These are phyloP conservation scores for Corbicula japonica DNA, from an alignment of 2,888 invertebrate species.

Conservation along the genomic window DNA sequence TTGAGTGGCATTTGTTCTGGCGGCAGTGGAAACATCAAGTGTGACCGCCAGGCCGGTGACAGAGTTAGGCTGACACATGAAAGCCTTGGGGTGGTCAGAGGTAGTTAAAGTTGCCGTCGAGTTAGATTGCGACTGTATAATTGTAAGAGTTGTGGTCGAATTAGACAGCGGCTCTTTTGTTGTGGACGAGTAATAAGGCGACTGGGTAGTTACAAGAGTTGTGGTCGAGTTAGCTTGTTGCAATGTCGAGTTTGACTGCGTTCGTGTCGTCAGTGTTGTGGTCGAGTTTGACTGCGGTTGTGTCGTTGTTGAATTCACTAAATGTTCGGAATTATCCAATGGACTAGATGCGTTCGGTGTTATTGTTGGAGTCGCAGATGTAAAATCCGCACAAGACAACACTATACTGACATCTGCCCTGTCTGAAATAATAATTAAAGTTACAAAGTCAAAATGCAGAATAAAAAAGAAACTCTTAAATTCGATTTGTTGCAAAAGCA, in stretches of 20 bases:
- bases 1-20: neutral
- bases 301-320: too few relatives aligned
- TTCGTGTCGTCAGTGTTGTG: too few relatives aligned
- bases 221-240: too few relatives aligned
- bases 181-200: neutral
- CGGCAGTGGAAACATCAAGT: slow-evolving; percentile 44
- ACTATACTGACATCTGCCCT: neutral
- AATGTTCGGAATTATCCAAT: too few relatives aligned
- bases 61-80: slow-evolving; percentile 34
- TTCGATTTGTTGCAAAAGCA: too few relatives aligned
- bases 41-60: slow-evolving; percentile 30
- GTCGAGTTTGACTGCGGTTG: slow-evolving; percentile 5
- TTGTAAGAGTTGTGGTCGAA: slow-evolving; percentile 1
- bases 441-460: too few relatives aligned
- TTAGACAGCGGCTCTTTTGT: too few relatives aligned
- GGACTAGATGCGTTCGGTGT: too few relatives aligned
- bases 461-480: too few relatives aligned
- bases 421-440: neutral
- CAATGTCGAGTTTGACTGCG: too few relatives aligned
- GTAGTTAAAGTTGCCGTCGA: neutral
- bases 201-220: neutral
- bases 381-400: neutral
- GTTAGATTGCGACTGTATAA: neutral
- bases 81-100: slow-evolving; percentile 25
- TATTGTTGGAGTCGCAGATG: neutral